Evolutionary conservation across 2,888 invertebrate species (phyloP), one percentile per base, ranked within the genome.

Genomic region (Tuberolachnus salignus): DNA sequence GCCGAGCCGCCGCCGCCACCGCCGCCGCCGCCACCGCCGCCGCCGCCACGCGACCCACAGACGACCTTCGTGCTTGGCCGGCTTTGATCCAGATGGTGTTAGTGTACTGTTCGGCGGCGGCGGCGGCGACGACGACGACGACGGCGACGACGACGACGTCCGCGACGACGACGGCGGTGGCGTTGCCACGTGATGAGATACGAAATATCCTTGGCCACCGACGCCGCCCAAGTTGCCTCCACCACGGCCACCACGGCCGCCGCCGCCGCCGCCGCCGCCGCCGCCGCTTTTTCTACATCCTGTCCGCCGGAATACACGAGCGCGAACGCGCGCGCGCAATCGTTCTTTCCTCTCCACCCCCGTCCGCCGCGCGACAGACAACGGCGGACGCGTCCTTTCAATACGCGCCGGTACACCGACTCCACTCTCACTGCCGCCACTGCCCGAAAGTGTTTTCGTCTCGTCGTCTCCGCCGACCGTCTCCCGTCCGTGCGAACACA

Each of bases 21-120:
- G 21, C 73, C 49, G 61, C 61, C 72, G 49, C 64, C 23, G 57
- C 57, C 70, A 21, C 61, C 72, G 49, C 64, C 23, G 57, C 57
- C 70, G 44, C 61, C 72, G 72, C n/a, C 73, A 63, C 51, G 75
- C 78, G 78, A 78, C 78, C 78, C 78, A 78, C 78, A 78, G 78
- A 78, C 78, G 78, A 78, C 78, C 78, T 78, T 78, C 78, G 78
- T 78, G 67, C 78, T 78, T 78, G 78, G 78, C 78, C 78, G 78
- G 78, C 78, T 78, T 78, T 59, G 78, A 78, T 78, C 78, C 78
- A 78, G 78, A 78, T 78, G 78, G 78, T 78, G 78, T 67, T 78
- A 26, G 75, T 78, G 75, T 34, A 34, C 57, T 21, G 66, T 10
- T 34, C 78, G 78, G 59, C 73, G 71, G 16, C 49, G 69, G 19